phyloP scores from a whole-genome alignment of 2,797 vertebrate species.

The Coracias cyanogaster region DNA sequence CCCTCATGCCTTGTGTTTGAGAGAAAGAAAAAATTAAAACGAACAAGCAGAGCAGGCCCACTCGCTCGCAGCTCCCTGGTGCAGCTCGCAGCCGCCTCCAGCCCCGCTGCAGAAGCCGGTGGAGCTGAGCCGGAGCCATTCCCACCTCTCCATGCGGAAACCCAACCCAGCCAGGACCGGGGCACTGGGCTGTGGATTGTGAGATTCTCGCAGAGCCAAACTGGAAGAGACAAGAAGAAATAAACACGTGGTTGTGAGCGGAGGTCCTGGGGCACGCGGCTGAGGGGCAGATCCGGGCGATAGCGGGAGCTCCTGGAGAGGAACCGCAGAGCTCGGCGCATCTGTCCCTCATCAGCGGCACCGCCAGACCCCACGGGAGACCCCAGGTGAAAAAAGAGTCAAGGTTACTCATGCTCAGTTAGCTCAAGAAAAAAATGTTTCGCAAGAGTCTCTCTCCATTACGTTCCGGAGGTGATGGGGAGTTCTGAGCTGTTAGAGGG shows the following conservation, averaged over 20 bases:
- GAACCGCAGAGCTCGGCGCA: neutral
- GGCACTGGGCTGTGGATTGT: neutral
- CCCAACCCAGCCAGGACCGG: neutral
- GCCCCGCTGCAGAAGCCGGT: fast-evolving
- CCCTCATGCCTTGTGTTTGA: neutral
- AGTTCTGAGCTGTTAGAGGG: neutral
- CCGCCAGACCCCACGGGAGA: neutral
- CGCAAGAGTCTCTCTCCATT: neutral
- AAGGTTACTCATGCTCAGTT: neutral
- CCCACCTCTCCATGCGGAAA: neutral
- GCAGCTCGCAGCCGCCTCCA: neutral
- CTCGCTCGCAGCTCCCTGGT: neutral
- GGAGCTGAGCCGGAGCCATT: fast-evolving
- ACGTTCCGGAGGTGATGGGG: neutral
- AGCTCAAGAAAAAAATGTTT: neutral
- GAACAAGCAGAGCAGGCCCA: fast-evolving
- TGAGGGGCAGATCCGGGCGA: neutral
- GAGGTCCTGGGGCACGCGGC: neutral
- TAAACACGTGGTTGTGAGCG: neutral
- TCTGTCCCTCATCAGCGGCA: neutral
- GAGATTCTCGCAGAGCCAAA: neutral
- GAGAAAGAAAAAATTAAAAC: neutral
- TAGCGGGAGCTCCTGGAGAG: neutral
- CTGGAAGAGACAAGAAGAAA: constrained; percentile 9
- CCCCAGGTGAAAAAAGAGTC: neutral